These are phyloP conservation scores for Tiliacea citrago DNA, from an alignment of 2,888 invertebrate genomes.

Conservation along the genomic window DNA sequence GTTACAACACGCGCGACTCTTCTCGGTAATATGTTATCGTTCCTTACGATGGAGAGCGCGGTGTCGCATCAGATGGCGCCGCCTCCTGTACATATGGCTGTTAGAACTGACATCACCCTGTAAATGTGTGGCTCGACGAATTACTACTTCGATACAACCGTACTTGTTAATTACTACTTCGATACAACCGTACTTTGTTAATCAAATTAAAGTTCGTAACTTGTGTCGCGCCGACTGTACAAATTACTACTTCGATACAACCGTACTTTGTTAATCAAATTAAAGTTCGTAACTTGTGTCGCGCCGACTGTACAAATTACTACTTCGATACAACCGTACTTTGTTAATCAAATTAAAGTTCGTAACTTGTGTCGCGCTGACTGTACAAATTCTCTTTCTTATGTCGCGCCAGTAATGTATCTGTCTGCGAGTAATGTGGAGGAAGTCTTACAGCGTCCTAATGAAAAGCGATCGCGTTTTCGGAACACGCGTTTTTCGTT, in stretches of 20 bases:
- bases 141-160: conserved; percentile 28
- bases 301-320: too few species aligned
- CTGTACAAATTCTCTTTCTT: not conserved
- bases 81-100: conserved; percentile 35
- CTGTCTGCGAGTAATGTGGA: not conserved
- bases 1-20: not conserved
- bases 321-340: too few species aligned
- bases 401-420: not conserved
- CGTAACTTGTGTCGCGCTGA: conserved; percentile 4
- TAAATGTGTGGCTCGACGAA: conserved; percentile 29
- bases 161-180: too few species aligned
- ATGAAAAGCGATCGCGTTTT: not conserved
- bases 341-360: conserved; percentile 16
- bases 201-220: conserved; percentile 17
- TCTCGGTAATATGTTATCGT: too few species aligned
- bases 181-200: conserved; percentile 19
- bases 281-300: conserved; percentile 8
- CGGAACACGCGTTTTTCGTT: not conserved
- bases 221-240: too few species aligned
- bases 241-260: too few species aligned
- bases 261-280: conserved; percentile 22
- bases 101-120: conserved; percentile 32
- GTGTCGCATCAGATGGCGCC: conserved; percentile 23
- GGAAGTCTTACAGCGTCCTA: not conserved
- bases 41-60: conserved; percentile 28